Evolutionary conservation across 2,797 vertebrate species (phyloP), one percentile per base, ranked within the genome.

Genomic region (Cyclura pinguis): DNA sequence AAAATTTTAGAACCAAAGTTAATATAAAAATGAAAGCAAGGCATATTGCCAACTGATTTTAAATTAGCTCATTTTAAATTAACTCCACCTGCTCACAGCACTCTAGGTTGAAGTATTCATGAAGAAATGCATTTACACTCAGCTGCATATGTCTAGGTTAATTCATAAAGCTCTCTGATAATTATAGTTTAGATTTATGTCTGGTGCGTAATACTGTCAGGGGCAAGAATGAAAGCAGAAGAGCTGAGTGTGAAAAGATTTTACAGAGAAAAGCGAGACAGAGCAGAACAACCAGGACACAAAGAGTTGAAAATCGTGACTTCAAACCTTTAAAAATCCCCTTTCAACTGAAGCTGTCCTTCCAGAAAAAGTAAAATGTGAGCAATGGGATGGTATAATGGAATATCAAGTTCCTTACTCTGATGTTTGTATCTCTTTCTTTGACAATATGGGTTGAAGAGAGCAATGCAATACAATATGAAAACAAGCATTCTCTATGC

Each of bases 31-130:
- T 59, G 52, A 18, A 55, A 74, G 78, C 55, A 67, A 78, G 8
- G 14, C 14, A 29, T 29, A n/a, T 18, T 88, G 64, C 35, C n/a
- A 57, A 42, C 12, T 67, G 22, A 78, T 84, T 47, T 89, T 89
- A 77, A 57, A 85, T n/a, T 20, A 52, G 18, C 73, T 69, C 50
- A 84, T 50, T 47, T 76, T 64, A 82, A 84, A 90, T 62, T 59
- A 80, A 81, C 22, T 27, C 32, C 52, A 86, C 50, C 38, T 80
- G 24, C 22, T 59, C 57, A 84, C 16, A 84, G 14, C 47, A 59
- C 29, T 81, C n/a, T 69, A 27, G 38, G 80, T 27, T 6, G 69
- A 62, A 69, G 62, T 84, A 22, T 38, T 84, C 74, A 89, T 20
- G 50, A 29, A 27, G 38, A 3, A n/a, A 84, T 78, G 50, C 47